Base-by-base conservation (phyloP, 1,140 invertebrate genomes). In the Heterodera schachtii region DNA sequence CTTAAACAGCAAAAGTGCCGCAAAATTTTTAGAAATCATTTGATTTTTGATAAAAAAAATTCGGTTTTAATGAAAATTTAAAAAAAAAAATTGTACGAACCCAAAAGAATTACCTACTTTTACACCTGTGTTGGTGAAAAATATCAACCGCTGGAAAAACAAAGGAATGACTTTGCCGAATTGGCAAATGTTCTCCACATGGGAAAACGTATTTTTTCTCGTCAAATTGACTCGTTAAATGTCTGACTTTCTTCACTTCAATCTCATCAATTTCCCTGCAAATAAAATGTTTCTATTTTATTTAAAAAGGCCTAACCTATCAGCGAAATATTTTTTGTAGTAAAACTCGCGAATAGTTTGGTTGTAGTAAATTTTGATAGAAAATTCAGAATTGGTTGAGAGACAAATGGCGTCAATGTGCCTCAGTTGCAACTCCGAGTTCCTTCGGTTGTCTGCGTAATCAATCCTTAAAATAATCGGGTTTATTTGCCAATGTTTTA, bases 371-470 rank as follows among this genome's bases (percentile, higher is more conserved):
- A 74, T 74, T 75, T 75, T 67, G 21, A 79, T 21, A 41, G 80
- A 69, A 47, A 75, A 81, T 67, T 81, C 80, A 67, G 57, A 74
- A 80, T 80, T 80, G 3, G 80, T 75, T 7, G 75, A 79, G 43
- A 81, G 66, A 44, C 21, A 21, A 7, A 81, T n/a, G 47, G 80
- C 80, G 31, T 81, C 80, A 21, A 81, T 77, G 0, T 52, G 31
- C 31, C 80, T 64, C 47, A 75, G 66, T 41, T 44, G 73, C n/a
- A 81, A 19, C 4, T 73, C 46, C 49, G 60, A 44, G 31, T 60
- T 79, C 19, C 41, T 71, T 6, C 9, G 57, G 13, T 70, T 78
- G 70, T 81, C 80, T 5, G 71, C 80, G 79, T 64, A 81, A 9
- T 81, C 80, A 69, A 81, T 64, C 3, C 57, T 64, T 16, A 64